Conservation (phyloP, 2,888 invertebrate species). For the Chloromyia formosa region DNA sequence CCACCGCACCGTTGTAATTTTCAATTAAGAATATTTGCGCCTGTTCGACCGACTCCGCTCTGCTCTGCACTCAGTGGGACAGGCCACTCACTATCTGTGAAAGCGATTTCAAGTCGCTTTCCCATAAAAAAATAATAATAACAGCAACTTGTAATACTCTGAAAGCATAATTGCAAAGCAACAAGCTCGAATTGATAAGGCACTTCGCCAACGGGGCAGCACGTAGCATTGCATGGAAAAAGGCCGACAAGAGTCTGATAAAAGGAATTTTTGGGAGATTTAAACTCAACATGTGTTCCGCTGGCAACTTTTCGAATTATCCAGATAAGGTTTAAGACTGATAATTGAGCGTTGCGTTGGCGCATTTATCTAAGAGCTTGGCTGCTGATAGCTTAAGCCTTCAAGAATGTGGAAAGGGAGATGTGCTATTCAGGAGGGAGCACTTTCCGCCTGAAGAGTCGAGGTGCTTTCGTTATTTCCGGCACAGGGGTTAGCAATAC, state of each 20-base stretch:
- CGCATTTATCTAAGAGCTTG: neutral
- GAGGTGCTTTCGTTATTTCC: neutral
- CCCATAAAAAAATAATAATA: too few species aligned
- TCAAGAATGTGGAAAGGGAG: neutral
- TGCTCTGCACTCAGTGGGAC: too few species aligned
- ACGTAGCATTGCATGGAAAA: neutral
- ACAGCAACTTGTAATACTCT: too few species aligned
- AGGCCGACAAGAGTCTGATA: neutral
- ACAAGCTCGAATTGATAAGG: neutral
- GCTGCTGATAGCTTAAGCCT: neutral
- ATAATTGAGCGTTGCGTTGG: too few species aligned
- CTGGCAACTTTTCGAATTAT: neutral
- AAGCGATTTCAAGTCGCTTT: too few species aligned
- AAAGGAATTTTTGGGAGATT: neutral
- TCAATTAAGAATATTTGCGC: too few species aligned
- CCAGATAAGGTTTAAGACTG: neutral
- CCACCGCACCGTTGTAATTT: too few species aligned
- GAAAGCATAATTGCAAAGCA: too few species aligned
- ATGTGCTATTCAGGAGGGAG: neutral
- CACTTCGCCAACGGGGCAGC: constrained; percentile 16
- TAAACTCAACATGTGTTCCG: neutral
- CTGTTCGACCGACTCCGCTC: too few species aligned
- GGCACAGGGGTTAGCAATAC: neutral
- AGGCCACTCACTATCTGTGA: too few species aligned
- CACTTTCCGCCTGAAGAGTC: neutral